phyloP scores from a whole-genome alignment of 2,113 vertebrate species.

The Tragelaphus strepsiceros region DNA sequence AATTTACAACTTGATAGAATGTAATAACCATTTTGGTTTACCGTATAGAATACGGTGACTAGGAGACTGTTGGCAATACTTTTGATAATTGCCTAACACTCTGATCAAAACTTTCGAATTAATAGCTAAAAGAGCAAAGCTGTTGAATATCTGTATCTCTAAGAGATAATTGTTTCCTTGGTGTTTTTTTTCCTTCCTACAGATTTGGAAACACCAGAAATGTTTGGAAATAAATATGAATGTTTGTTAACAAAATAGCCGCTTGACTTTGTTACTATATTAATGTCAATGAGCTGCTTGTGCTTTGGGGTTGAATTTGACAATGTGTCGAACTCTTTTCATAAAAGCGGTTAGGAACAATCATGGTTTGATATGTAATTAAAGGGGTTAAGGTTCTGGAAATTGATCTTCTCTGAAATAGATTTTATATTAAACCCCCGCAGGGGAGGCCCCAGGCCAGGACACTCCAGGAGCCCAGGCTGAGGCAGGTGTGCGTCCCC shows the following conservation, averaged over 20 bases:
- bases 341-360: accelerated
- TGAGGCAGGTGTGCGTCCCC: accelerated
- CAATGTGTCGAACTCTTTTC: accelerated
- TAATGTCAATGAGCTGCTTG: not conserved
- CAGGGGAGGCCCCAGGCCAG: too few species aligned
- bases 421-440: not conserved
- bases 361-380: not conserved
- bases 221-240: not conserved
- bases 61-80: not conserved
- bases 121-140: not conserved
- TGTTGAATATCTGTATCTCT: not conserved
- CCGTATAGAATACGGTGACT: not conserved
- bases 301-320: not conserved
- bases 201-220: not conserved
- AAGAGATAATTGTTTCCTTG: not conserved
- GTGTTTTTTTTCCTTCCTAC: not conserved
- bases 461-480: accelerated
- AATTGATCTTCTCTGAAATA: not conserved
- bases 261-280: not conserved
- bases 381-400: not conserved
- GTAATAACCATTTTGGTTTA: not conserved
- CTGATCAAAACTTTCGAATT: not conserved
- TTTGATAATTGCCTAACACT: not conserved
- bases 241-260: not conserved
- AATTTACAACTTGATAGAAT: not conserved